Conservation (phyloP, 2,113 vertebrate genomes). For the Hippocampus guttulatus region DNA sequence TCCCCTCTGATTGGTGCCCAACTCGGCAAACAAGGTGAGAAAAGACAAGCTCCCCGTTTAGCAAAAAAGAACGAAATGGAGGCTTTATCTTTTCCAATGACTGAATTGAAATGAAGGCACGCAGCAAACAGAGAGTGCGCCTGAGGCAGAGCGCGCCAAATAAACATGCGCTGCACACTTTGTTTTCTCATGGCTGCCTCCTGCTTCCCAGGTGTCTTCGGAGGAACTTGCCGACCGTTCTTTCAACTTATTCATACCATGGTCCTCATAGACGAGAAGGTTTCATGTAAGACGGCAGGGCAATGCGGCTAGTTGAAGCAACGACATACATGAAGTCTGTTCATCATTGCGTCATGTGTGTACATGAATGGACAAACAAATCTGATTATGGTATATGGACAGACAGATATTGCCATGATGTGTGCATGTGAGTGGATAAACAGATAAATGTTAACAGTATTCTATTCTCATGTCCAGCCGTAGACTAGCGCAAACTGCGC, state of each 20-base stretch:
- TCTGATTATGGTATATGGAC: background rate
- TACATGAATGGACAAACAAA: background rate
- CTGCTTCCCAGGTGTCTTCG: slow-evolving; percentile 40
- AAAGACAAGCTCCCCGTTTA: slow-evolving; percentile 41
- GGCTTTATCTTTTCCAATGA: slow-evolving; percentile 64
- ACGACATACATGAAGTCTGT: background rate
- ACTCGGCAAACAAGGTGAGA: slow-evolving; percentile 58
- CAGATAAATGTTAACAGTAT: background rate
- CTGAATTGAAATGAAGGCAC: slow-evolving; percentile 64
- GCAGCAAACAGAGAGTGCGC: slow-evolving; percentile 54
- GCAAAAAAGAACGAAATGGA: slow-evolving; percentile 26
- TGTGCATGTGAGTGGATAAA: background rate
- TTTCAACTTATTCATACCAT: background rate
- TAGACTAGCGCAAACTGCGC: too few relatives aligned
- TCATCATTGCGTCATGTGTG: background rate
- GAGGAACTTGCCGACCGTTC: slow-evolving; percentile 21
- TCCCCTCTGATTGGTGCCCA: slow-evolving; percentile 39
- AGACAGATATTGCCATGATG: background rate
- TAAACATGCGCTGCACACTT: slow-evolving; percentile 54
- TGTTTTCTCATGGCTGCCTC: slow-evolving; percentile 47
- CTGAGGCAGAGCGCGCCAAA: slow-evolving; percentile 42
- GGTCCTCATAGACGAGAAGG: background rate
- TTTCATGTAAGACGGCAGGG: background rate
- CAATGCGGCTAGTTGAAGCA: background rate
- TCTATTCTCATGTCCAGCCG: too few relatives aligned